Percentiles rank a stretch among this genome's conserved stretches.
Conservation (phyloP, 2,888 invertebrate genomes). For the Acanthosepion pharaonis region DNA sequence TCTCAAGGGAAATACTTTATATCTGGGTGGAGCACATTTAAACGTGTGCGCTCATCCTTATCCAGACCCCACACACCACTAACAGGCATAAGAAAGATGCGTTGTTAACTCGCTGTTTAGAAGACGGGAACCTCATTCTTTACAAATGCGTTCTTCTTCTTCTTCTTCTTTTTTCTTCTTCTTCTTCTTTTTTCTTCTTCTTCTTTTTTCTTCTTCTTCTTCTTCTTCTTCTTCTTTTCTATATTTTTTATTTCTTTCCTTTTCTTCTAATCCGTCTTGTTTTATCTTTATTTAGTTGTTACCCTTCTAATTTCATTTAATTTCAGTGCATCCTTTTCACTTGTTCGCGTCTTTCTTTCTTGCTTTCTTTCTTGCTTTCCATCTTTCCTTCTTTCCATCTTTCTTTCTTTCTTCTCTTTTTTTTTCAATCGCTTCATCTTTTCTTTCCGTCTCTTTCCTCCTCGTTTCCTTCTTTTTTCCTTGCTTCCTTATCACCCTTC, state of each 20-base stretch:
- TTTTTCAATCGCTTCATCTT: neutral
- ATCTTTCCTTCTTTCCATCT: neutral
- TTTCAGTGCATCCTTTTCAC: neutral
- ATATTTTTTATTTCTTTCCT: neutral
- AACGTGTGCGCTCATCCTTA: neutral
- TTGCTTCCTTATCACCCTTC: neutral
- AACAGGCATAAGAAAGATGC: conserved; percentile 6
- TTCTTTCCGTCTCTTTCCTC: no score
- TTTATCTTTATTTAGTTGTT: neutral
- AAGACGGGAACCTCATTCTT: neutral
- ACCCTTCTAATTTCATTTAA: no score
- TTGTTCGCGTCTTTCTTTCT: neutral
- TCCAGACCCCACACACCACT: neutral
- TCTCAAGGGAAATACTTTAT: conserved; percentile 2
- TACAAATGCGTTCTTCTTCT: neutral
- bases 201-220: neutral
- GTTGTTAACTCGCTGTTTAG: neutral
- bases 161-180: neutral
- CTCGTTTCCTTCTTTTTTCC: no score
- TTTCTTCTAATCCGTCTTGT: neutral
- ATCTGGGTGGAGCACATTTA: neutral
- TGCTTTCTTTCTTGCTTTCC: neutral
- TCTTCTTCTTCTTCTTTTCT: neutral
- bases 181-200: conserved; percentile 14
- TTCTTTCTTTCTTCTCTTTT: neutral